Conservation (phyloP, 1,140 invertebrate species). For the Calosoma granatense region DNA sequence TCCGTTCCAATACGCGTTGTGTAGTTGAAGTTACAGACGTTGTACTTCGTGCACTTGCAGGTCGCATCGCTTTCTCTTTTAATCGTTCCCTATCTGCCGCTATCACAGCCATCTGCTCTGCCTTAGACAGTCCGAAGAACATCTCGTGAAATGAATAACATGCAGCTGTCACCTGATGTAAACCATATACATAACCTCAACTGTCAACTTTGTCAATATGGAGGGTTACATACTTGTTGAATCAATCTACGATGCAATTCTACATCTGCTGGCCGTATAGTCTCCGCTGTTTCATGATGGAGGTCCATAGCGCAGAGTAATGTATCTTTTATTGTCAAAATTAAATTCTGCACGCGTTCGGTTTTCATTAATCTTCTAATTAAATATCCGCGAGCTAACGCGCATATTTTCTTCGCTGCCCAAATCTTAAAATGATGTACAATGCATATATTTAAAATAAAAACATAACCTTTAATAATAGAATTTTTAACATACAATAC, state of each 20-base stretch:
- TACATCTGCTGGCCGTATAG: constrained; percentile 48
- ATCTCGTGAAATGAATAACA: constrained; percentile 49
- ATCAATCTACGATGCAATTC: constrained; percentile 49
- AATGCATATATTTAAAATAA: not conserved
- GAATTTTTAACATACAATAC: no score
- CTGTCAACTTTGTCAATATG: not conserved
- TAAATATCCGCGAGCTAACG: constrained; percentile 67
- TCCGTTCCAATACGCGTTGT: not conserved
- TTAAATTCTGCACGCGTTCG: constrained; percentile 65
- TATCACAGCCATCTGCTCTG: constrained; percentile 49
- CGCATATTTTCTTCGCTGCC: constrained; percentile 59
- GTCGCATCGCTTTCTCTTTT: constrained; percentile 21
- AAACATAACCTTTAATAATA: no score
- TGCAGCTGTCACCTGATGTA: constrained; percentile 46
- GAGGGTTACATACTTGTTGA: constrained; percentile 41
- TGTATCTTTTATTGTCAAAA: constrained; percentile 71
- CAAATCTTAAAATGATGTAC: constrained; percentile 5
- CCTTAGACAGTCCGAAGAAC: constrained; percentile 40
- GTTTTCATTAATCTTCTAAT: constrained; percentile 67
- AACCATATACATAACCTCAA: not conserved
- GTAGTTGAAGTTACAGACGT: not conserved
- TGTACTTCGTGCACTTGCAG: constrained; percentile 11
- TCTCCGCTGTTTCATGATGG: constrained; percentile 47
- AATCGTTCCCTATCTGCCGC: constrained; percentile 34
- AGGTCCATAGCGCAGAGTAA: constrained; percentile 63